Evolutionary conservation across 23 tunicate species (phyloP), one percentile per base, ranked within the genome.

Genomic region (Corella eumyota): DNA sequence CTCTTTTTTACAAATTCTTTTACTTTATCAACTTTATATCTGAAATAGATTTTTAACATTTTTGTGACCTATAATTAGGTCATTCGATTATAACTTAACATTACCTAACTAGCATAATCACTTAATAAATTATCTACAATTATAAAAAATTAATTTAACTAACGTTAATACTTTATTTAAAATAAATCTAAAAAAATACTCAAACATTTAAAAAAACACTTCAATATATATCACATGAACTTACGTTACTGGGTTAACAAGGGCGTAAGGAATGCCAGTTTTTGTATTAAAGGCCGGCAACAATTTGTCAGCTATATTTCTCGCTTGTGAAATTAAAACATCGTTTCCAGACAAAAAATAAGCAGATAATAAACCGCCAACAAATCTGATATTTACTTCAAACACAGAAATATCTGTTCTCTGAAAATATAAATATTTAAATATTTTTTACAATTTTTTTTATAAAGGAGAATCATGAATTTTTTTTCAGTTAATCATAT

Each of bases 331-430:
- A 23, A 66, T 30, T 30, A 92, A 71, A 20, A 76, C 52, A 0
- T 65, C 34, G 27, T 92, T 93, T 6, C 87, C 87, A 33, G 93
- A 76, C 15, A 92, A 68, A 32, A 57, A 70, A 30, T 76, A 83
- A 0, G 98, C 98, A 26, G 98, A 59, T 27, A 92, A 53, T 19
- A 92, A 66, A 44, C 98, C 98, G 45, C 93, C 98, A 56, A 92
- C 78, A 76, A 92, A 92, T 2, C 98, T 75, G 9, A 92, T 92
- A 58, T 81, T 83, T 1, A 83, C 85, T 84, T 92, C 98, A 72
- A 92, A 92, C 30, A 92, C 98, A 2, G 98, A 92, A 23, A 92
- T 68, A 56, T 92, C 98, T 0, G 80, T 50, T 22, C 67, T 47
- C 82, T 67, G 64, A 27, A 47, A 48, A 48, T 15, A 73, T 31